phyloP scores from a whole-genome alignment of 2,113 vertebrate species.

The Neotragus moschatus region DNA sequence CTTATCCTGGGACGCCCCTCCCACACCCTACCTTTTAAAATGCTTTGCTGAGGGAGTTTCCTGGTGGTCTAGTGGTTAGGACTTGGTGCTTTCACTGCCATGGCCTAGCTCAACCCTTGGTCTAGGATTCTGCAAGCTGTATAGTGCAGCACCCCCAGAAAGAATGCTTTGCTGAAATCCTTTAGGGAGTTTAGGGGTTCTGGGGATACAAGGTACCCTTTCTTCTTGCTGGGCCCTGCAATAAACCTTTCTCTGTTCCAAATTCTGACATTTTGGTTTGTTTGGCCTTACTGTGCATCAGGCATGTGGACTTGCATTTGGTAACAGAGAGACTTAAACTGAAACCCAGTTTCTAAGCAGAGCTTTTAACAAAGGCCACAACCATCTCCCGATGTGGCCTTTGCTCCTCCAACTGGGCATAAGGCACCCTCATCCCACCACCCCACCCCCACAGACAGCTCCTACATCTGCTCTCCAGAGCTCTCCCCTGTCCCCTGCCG shows the following conservation, averaged over 20 bases:
- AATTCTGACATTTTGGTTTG: background rate
- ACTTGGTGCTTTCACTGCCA: background rate
- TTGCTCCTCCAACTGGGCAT: background rate
- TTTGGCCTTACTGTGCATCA: background rate
- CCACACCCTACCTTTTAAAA: background rate
- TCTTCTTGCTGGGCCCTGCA: background rate
- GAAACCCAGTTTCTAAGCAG: background rate
- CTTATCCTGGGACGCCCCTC: background rate
- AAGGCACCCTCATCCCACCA: too few species aligned
- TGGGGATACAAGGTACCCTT: background rate
- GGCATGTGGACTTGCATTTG: background rate
- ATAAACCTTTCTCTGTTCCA: background rate
- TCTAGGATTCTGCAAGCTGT: background rate
- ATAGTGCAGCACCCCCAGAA: background rate
- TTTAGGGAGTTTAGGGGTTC: background rate
- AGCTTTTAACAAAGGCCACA: background rate
- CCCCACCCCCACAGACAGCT: background rate
- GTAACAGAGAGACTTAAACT: background rate
- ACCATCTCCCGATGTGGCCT: background rate
- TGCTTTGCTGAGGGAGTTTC: background rate
- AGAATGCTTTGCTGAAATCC: background rate
- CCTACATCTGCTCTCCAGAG: background rate
- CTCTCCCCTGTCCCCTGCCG: background rate
- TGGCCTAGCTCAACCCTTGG: background rate
- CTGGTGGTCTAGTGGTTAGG: background rate